Conservation (phyloP, 2,113 vertebrate species). For the Neotragus pygmaeus region DNA sequence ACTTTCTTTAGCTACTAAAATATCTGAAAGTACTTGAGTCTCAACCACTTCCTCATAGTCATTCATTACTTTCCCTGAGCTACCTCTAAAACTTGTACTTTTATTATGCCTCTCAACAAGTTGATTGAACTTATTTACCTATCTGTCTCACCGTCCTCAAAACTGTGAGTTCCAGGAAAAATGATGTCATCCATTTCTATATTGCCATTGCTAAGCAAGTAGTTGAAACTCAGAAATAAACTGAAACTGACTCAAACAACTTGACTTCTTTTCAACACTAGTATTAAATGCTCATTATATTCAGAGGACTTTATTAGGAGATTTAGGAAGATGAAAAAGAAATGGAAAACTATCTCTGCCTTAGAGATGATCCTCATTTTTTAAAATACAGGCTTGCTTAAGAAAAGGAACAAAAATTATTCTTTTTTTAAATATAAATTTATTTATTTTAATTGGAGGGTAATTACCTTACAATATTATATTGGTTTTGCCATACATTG, state of each 20-base stretch:
- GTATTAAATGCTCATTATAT: neutral
- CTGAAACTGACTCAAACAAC: neutral
- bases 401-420: neutral
- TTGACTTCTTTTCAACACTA: neutral
- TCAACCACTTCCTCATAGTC: neutral
- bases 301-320: neutral
- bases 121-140: neutral
- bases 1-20: neutral
- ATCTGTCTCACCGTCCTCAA: neutral
- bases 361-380: neutral
- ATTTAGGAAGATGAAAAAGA: neutral
- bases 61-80: neutral
- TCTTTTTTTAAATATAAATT: too few relatives aligned
- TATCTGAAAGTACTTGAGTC: neutral
- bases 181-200: neutral
- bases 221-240: neutral
- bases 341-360: neutral
- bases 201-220: neutral
- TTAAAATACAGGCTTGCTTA: neutral
- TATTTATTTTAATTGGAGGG: too few relatives aligned
- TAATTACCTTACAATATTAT: too few relatives aligned
- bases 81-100: neutral
- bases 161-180: neutral
- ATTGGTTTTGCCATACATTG: too few relatives aligned
- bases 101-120: neutral